phyloP scores from a whole-genome alignment of 2,797 vertebrate genomes.

The Antennarius maculatus region DNA sequence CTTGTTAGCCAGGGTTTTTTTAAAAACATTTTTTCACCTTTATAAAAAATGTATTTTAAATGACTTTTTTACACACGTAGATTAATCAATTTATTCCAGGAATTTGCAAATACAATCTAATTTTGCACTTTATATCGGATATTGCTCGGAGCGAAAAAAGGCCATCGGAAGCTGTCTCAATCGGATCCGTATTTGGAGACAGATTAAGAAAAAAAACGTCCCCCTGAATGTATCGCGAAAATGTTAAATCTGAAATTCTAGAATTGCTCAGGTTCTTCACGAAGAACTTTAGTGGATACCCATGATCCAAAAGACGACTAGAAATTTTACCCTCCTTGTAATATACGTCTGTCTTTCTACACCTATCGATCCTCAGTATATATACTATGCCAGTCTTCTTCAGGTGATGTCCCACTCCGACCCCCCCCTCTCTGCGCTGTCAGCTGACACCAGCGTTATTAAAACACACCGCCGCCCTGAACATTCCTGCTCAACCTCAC shows the following conservation, averaged over 20 bases:
- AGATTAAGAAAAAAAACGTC: slow-evolving; percentile 17
- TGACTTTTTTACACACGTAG: slow-evolving; percentile 80
- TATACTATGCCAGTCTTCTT: slow-evolving; percentile 79
- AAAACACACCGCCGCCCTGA: slow-evolving; percentile 49
- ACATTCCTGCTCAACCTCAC: slow-evolving; percentile 78
- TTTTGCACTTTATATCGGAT: slow-evolving; percentile 85
- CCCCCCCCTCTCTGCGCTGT: slow-evolving; percentile 28
- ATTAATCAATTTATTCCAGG: slow-evolving; percentile 80
- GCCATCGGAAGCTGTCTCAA: slow-evolving; percentile 68
- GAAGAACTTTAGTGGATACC: slow-evolving; percentile 60
- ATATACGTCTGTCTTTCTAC: slow-evolving; percentile 26
- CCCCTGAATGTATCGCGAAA: slow-evolving; percentile 74
- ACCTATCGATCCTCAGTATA: slow-evolving; percentile 62
- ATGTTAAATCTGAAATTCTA: slow-evolving; percentile 38
- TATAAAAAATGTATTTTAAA: slow-evolving; percentile 81
- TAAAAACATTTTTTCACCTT: slow-evolving; percentile 73
- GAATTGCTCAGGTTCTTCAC: slow-evolving; percentile 70
- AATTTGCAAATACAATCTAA: slow-evolving; percentile 88
- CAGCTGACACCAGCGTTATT: slow-evolving; percentile 36
- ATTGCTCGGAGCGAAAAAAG: slow-evolving; percentile 68
- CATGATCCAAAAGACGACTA: slow-evolving; percentile 32
- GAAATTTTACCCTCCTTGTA: slow-evolving; percentile 51
- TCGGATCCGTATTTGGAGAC: slow-evolving; percentile 56
- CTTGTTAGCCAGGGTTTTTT: slow-evolving; percentile 80
- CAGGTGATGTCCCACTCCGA: slow-evolving; percentile 63